Percentiles rank a stretch among this genome's conserved stretches.
Evolutionary conservation across 2,113 vertebrate species (phyloP).

Genomic region (Psittacula cyanocephala): DNA sequence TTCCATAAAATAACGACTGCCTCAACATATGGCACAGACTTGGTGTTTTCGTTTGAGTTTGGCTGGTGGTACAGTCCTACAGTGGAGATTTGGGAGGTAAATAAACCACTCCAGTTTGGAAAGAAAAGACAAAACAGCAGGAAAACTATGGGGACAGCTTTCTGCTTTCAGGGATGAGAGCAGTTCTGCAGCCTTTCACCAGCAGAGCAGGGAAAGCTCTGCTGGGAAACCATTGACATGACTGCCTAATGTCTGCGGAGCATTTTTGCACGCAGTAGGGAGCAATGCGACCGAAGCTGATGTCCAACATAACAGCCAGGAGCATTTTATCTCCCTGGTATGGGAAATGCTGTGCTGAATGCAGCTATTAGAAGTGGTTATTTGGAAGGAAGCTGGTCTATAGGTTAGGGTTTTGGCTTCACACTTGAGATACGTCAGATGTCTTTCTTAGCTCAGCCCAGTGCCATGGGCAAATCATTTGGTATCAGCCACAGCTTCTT

Average conservation of each 20-base stretch:
- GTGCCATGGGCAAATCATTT: background rate
- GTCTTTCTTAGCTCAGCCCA: background rate
- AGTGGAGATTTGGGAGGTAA: background rate
- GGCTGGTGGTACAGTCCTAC: background rate
- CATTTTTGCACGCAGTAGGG: background rate
- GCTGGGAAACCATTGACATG: background rate
- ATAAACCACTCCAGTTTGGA: background rate
- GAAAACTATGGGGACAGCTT: background rate
- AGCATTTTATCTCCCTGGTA: background rate
- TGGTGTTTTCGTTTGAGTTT: background rate
- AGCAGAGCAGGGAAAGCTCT: background rate
- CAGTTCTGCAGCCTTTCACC: background rate
- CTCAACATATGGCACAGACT: background rate
- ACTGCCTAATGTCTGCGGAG: background rate
- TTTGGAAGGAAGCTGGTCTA: background rate
- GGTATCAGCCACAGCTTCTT: background rate
- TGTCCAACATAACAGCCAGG: background rate
- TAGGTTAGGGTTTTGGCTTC: background rate
- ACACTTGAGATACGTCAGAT: rapidly evolving
- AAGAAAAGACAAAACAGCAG: background rate
- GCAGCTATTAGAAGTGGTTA: background rate
- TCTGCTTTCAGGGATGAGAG: background rate
- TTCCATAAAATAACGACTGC: background rate
- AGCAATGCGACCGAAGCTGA: background rate
- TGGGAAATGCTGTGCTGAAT: background rate